Conservation (phyloP, 2,113 vertebrate genomes). For the Passer montanus region DNA sequence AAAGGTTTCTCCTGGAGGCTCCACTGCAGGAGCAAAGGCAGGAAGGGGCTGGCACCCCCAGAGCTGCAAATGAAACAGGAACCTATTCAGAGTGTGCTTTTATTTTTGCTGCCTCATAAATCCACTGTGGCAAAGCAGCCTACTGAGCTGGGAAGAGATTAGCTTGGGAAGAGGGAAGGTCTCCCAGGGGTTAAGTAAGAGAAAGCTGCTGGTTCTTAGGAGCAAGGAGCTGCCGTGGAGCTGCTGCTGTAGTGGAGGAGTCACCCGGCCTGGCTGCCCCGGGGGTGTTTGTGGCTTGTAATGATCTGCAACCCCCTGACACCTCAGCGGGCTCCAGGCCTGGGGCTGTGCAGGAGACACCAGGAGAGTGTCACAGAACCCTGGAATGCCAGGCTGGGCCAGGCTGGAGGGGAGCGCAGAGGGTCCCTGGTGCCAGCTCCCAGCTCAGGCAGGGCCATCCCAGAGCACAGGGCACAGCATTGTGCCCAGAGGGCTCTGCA, state of each 20-base stretch:
- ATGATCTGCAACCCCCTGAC: background rate
- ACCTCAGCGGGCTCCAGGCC: background rate
- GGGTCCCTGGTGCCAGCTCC: background rate
- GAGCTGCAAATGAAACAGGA: background rate
- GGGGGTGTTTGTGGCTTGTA: fast-evolving
- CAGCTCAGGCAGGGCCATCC: background rate
- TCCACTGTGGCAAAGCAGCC: background rate
- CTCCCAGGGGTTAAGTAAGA: background rate
- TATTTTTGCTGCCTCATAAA: background rate
- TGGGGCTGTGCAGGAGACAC: background rate
- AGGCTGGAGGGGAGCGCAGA: background rate
- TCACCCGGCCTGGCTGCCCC: background rate
- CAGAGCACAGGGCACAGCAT: background rate
- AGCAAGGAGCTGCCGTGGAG: background rate
- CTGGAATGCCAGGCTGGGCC: background rate
- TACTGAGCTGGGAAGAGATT: background rate
- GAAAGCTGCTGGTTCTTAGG: background rate
- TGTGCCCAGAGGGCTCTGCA: background rate
- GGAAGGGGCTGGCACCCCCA: background rate
- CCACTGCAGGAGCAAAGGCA: background rate
- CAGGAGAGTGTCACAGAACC: background rate
- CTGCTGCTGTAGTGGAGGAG: background rate
- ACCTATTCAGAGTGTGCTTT: background rate
- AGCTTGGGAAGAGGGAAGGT: background rate
- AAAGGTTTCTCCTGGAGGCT: background rate